Evolutionary conservation across 2,888 invertebrate genomes (phyloP).

Genomic region (Pycnomerus fuliginosus): DNA sequence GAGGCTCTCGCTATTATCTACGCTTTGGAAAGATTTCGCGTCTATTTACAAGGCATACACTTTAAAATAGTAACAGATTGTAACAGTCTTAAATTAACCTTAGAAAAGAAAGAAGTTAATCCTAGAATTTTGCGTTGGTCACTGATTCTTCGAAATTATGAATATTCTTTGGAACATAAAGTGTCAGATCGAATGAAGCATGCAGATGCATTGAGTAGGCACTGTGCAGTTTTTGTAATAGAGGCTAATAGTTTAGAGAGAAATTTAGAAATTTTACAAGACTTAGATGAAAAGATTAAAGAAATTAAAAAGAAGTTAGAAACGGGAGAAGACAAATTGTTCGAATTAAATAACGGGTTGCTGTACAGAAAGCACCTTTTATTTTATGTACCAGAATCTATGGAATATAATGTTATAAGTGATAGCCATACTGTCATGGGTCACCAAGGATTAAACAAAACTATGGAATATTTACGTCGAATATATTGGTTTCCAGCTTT

Average conservation of each 20-base stretch:
- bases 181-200: slow-evolving; percentile 1
- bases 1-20: slow-evolving; percentile 1
- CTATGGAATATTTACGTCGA: slow-evolving; percentile 20
- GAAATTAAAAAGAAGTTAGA: neutral
- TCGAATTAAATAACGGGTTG: slow-evolving; percentile 1
- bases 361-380: slow-evolving; percentile 28
- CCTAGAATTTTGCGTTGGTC: slow-evolving; percentile 1
- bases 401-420: slow-evolving; percentile 44
- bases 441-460: slow-evolving; percentile 11
- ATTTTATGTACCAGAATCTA: slow-evolving; percentile 44
- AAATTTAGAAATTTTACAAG: neutral
- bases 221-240: neutral
- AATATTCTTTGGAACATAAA: slow-evolving; percentile 2
- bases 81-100: slow-evolving; percentile 1
- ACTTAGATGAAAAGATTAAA: neutral
- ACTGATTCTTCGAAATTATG: neutral
- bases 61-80: slow-evolving; percentile 3
- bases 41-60: slow-evolving; percentile 2
- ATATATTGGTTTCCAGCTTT: slow-evolving; percentile 1
- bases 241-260: neutral
- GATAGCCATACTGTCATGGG: slow-evolving; percentile 43
- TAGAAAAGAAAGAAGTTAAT: slow-evolving; percentile 1
- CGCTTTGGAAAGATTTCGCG: slow-evolving; percentile 1
- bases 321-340: neutral
- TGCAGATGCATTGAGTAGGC: slow-evolving; percentile 4